Conservation (phyloP, 2,888 invertebrate species). For the Neoitamus cyanurus region DNA sequence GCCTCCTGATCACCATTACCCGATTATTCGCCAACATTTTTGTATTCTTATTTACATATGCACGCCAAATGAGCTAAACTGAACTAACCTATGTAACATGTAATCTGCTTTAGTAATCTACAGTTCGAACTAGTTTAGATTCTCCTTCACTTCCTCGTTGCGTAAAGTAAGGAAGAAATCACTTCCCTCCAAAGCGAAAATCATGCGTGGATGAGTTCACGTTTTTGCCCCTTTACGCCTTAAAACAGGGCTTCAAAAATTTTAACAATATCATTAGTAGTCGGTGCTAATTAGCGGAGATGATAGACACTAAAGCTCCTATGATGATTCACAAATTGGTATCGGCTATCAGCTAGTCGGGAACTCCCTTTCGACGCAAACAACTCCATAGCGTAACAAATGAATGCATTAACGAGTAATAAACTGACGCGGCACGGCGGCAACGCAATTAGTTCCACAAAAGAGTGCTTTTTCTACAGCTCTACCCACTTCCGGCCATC, state of each 20-base stretch:
- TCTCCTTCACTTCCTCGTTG: neutral
- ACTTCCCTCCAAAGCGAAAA: neutral
- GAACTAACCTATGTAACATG: too few relatives aligned
- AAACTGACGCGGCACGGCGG: neutral
- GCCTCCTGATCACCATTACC: too few relatives aligned
- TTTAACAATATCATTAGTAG: neutral
- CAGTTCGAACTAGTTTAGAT: neutral
- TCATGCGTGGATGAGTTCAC: neutral
- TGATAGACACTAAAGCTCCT: neutral
- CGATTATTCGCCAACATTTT: too few relatives aligned
- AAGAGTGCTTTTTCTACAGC: neutral
- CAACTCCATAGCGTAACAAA: neutral
- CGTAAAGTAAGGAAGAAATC: neutral
- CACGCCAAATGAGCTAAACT: too few relatives aligned
- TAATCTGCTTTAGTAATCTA: neutral
- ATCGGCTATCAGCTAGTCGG: neutral
- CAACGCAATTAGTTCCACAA: neutral
- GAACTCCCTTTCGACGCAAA: neutral
- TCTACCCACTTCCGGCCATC: neutral
- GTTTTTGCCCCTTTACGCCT: neutral
- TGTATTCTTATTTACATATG: too few relatives aligned
- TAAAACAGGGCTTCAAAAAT: neutral
- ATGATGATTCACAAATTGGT: neutral
- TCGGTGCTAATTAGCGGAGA: neutral
- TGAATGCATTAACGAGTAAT: neutral